Conservation (phyloP, 2,888 invertebrate species). For the Zootermopsis nevadensis region DNA sequence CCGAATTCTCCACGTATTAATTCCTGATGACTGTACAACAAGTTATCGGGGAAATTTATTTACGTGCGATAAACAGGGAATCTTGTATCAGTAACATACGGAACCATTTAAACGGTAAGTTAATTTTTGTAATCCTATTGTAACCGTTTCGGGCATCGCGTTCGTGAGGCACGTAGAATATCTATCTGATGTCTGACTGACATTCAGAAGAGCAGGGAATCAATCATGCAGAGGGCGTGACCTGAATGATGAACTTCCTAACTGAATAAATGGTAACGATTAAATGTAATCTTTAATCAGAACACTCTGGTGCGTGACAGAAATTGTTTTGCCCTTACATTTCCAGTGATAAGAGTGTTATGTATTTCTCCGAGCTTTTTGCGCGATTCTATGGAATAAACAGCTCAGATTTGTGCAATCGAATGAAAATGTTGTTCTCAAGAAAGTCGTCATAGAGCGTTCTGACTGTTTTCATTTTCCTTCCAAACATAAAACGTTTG, state of each 20-base stretch:
- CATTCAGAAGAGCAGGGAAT: constrained; percentile 2
- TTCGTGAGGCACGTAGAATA: neutral
- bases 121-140: neutral
- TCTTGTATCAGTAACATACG: too few species aligned
- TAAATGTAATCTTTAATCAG: neutral
- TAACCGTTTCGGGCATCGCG: neutral
- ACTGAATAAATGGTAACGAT: neutral
- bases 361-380: neutral
- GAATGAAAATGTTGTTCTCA: neutral
- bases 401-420: neutral
- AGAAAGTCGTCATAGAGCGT: neutral
- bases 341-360: neutral
- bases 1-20: too few species aligned
- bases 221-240: neutral
- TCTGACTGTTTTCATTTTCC: neutral
- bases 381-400: neutral
- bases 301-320: neutral
- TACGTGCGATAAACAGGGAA: too few species aligned
- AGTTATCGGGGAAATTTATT: too few species aligned
- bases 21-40: too few species aligned
- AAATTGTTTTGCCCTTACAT: neutral
- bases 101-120: neutral
- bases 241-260: neutral
- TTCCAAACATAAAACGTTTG: neutral
- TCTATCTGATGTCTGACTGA: neutral